Evolutionary conservation across 2,888 invertebrate species (phyloP).

Genomic region (Operophtera brumata): DNA sequence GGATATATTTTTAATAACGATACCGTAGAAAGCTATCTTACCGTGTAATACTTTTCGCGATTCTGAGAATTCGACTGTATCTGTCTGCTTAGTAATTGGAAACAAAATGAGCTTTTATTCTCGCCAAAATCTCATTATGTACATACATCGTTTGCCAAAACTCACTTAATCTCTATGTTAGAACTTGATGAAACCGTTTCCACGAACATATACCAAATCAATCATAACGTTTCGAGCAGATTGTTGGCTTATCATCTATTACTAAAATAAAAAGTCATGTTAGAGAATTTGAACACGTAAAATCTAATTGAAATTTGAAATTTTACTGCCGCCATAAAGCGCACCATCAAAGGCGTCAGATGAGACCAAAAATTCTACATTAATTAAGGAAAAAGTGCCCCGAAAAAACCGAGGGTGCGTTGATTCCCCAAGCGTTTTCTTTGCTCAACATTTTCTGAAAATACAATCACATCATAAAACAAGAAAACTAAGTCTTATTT

Average conservation of each 20-base stretch:
- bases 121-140: background rate
- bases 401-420: slow-evolving; percentile 71
- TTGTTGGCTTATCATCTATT: background rate
- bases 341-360: slow-evolving; percentile 66
- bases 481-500: slow-evolving; percentile 51
- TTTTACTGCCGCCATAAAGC: slow-evolving; percentile 51
- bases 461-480: slow-evolving; percentile 36
- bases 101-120: slow-evolving; percentile 2
- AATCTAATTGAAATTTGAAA: slow-evolving; percentile 48
- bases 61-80: slow-evolving; percentile 47
- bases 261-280: background rate
- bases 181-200: background rate
- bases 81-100: slow-evolving; percentile 39
- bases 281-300: slow-evolving; percentile 12
- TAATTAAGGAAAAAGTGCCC: slow-evolving; percentile 77
- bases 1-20: slow-evolving; percentile 80
- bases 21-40: slow-evolving; percentile 56
- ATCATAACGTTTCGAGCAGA: background rate
- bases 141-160: background rate
- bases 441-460: slow-evolving; percentile 74
- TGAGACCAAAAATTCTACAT: slow-evolving; percentile 77
- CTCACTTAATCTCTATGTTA: background rate
- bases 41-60: slow-evolving; percentile 29
- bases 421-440: slow-evolving; percentile 70
- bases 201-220: background rate